Percentiles rank a stretch among this genome's conserved stretches.
Evolutionary conservation across 2,113 vertebrate species (phyloP).

Genomic region (Serilophus lunatus): DNA sequence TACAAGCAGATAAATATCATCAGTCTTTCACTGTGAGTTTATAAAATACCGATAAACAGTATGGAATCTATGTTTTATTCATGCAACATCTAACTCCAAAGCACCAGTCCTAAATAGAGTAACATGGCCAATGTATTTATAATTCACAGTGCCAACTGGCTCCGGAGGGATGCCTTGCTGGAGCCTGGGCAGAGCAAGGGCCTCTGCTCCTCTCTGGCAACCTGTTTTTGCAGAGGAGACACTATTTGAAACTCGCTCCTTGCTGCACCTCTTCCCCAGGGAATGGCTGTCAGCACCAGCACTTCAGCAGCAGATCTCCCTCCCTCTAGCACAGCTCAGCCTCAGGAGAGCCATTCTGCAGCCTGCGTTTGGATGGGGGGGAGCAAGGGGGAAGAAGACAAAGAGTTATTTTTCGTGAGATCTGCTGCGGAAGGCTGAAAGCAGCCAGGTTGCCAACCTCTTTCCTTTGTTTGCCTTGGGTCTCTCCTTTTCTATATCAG

Average conservation of each 20-base stretch:
- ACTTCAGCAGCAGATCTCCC: background rate
- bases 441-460: conserved; percentile 14
- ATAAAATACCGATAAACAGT: background rate
- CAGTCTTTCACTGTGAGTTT: background rate
- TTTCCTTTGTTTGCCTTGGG: conserved; percentile 36
- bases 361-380: background rate
- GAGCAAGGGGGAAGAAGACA: background rate
- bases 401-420: background rate
- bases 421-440: background rate
- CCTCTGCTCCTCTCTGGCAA: background rate
- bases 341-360: conserved; percentile 14
- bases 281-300: background rate
- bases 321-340: background rate
- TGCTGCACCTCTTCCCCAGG: background rate
- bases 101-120: background rate
- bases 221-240: background rate
- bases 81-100: background rate
- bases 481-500: conserved; percentile 9
- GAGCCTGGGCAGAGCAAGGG: background rate
- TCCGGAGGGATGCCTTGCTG: background rate
- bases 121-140: background rate
- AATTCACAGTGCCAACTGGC: background rate
- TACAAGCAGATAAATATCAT: background rate
- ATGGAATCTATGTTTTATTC: background rate
- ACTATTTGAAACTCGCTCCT: background rate